A percentile compares a stretch with the other conserved stretches of the same genome.
Conservation (phyloP, 1,140 invertebrate genomes). For the Hyles vespertilio region DNA sequence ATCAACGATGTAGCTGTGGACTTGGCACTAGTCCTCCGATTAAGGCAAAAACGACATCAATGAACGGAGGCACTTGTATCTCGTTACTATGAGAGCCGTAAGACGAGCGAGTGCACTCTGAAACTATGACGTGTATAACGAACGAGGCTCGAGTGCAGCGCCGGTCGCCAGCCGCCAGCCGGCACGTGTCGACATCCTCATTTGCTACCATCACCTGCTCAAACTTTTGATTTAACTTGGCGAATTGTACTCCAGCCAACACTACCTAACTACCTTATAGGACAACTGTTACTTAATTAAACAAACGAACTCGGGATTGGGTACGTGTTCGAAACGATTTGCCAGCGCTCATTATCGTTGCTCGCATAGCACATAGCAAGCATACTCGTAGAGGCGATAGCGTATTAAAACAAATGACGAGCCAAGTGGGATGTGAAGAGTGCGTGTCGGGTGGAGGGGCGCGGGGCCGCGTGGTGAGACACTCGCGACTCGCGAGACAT, state of each 20-base stretch:
- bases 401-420: conserved; percentile 28
- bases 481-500: conserved; percentile 19
- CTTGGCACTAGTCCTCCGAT: conserved; percentile 27
- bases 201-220: conserved; percentile 15
- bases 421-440: conserved; percentile 34
- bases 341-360: too few species aligned
- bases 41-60: conserved; percentile 44
- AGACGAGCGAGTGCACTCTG: conserved; percentile 55
- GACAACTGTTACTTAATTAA: too few species aligned
- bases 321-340: too few species aligned
- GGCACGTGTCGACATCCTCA: conserved; percentile 46
- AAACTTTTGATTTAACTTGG: too few species aligned
- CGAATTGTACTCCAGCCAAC: too few species aligned
- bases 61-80: conserved; percentile 52
- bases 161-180: conserved; percentile 34
- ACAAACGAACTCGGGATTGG: too few species aligned
- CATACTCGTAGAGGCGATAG: too few species aligned
- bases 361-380: too few species aligned
- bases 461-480: too few species aligned
- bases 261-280: too few species aligned
- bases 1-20: conserved; percentile 1
- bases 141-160: conserved; percentile 50
- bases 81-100: conserved; percentile 50
- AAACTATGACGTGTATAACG: conserved; percentile 56
- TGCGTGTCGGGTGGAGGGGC: conserved; percentile 11